A percentile compares a stretch with the other conserved stretches of the same genome.
phyloP scores from a whole-genome alignment of 2,888 invertebrate species.

The Callyntrura guangdongensis region DNA sequence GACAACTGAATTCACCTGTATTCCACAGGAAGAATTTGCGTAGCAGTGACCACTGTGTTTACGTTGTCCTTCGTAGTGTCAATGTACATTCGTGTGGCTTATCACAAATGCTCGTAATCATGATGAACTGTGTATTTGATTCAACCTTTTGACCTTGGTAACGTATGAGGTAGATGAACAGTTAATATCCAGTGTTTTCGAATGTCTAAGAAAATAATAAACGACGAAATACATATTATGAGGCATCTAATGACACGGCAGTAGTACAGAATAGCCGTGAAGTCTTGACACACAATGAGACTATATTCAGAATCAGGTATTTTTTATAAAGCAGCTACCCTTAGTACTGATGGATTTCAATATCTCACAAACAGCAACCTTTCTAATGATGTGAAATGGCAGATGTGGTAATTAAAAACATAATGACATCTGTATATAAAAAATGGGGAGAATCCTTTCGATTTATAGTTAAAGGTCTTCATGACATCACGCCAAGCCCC shows the following conservation, averaged over 20 bases:
- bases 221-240: no score
- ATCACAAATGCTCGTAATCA: not conserved
- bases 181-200: not conserved
- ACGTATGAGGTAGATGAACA: not conserved
- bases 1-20: not conserved
- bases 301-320: not conserved
- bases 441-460: no score
- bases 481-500: no score
- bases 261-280: not conserved
- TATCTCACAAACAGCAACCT: not conserved
- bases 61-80: not conserved
- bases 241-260: no score
- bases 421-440: no score
- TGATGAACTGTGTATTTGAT: not conserved
- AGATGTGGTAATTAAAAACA: no score
- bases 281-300: not conserved
- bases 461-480: no score
- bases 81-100: not conserved
- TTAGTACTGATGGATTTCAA: slow-evolving; percentile 1
- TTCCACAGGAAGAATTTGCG: not conserved
- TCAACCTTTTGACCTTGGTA: not conserved
- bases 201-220: no score
- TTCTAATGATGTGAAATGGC: no score
- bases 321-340: not conserved
- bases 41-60: not conserved